These are phyloP conservation scores for Strigops habroptila DNA, from an alignment of 2,113 vertebrate species.

Conservation along the genomic window DNA sequence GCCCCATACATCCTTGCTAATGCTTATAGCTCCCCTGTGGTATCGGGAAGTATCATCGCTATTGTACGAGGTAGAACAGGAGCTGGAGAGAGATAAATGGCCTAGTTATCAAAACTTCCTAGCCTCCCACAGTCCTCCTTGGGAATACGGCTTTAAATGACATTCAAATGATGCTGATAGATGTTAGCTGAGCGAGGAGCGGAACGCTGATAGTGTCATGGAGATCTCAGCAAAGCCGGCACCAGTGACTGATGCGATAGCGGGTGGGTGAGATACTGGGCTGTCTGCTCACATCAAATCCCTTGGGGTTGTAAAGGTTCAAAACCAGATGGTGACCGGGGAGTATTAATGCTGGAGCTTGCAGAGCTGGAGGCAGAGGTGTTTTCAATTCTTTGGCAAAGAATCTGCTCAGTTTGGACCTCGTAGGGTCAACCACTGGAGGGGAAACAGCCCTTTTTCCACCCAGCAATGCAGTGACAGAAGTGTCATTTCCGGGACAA, in stretches of 20 bases:
- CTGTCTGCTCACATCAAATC: not conserved
- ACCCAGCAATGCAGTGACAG: not conserved
- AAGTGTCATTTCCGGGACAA: not conserved
- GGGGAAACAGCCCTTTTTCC: not conserved
- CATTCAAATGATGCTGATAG: constrained; percentile 39
- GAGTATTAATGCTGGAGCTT: not conserved
- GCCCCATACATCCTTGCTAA: constrained; percentile 31
- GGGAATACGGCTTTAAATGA: constrained; percentile 55
- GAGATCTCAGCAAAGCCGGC: not conserved
- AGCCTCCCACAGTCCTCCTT: constrained; percentile 46
- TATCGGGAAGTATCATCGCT: not conserved
- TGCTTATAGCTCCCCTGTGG: constrained; percentile 40
- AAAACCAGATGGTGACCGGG: not conserved
- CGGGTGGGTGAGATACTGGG: rapidly evolving
- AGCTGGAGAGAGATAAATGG: constrained; percentile 60
- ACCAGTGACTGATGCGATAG: not conserved
- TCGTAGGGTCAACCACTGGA: not conserved
- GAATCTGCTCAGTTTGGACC: not conserved
- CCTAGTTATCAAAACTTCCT: constrained; percentile 63
- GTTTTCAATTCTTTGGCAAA: not conserved
- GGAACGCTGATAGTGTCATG: not conserved
- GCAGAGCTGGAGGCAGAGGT: not conserved
- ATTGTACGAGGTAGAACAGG: constrained; percentile 28
- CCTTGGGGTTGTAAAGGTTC: not conserved
- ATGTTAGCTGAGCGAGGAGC: constrained; percentile 8